Evolutionary conservation across 2,888 invertebrate genomes (phyloP), one percentile per base, ranked within the genome.

Genomic region (Homarus gammarus): DNA sequence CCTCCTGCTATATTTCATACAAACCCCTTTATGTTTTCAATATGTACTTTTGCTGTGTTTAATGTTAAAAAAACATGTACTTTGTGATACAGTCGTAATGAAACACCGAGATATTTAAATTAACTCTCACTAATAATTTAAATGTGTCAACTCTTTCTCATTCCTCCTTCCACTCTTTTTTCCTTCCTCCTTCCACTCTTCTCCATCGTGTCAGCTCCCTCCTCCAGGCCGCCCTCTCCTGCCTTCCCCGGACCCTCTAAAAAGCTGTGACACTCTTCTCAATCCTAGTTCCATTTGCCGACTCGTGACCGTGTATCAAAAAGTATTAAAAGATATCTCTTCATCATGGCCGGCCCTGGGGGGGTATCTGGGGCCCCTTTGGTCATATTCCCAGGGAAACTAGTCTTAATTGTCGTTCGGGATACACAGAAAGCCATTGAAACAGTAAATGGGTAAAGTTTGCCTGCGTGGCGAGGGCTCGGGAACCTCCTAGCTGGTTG

Each of bases 401-500:
- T 64, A 8, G 64, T 27, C 64, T 64, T 64, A 64, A 64, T 64
- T 64, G n/a, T 64, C 64, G 64, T 27, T 64, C 31, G 27, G n/a
- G 64, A 64, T 64, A 64, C 64, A 64, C 64, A 64, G 64, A 64
- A 64, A 64, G 64, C 2, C 64, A 64, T 64, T 64, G 64, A 64
- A 64, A 64, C 64, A 27, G 64, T 5, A 27, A 64, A 64, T 64
- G 64, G 64, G 64, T 64, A 64, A 64, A 64, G 64, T 64, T 64
- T 64, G 64, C 18, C 27, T 64, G n/a, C 27, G 27, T 2, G 6
- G n/a, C 64, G 64, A 27, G 64, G 27, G 64, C 27, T 8, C 10
- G 64, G 64, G 27, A 64, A 12, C 3, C 31, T 6, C n/a, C 3
- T 5, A 27, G 64, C 64, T 64, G 27, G 18, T 22, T 64, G 5